phyloP scores from a whole-genome alignment of 2,797 vertebrate genomes.

The Rhynchotus rufescens region DNA sequence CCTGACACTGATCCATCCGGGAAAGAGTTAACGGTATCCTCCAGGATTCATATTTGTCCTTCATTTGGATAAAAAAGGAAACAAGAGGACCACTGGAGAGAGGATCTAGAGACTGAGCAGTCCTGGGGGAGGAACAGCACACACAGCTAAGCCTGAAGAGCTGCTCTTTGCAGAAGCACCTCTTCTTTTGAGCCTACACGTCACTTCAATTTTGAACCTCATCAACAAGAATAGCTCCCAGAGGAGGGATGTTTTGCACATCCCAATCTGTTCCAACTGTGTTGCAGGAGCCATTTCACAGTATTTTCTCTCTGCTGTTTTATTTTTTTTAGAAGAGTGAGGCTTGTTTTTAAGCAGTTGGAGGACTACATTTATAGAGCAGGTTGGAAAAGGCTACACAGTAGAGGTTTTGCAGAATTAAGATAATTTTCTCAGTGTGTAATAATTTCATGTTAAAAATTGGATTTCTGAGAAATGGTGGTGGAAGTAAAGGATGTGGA shows the following conservation, averaged over 20 bases:
- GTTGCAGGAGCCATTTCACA: background rate
- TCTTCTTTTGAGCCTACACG: background rate
- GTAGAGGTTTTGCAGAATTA: background rate
- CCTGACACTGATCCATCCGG: background rate
- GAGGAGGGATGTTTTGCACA: background rate
- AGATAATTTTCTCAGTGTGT: background rate
- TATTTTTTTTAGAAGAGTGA: background rate
- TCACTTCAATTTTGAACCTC: conserved; percentile 3
- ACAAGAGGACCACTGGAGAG: background rate
- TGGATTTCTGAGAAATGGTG: conserved; percentile 6
- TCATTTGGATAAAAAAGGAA: background rate
- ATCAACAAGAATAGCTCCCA: background rate
- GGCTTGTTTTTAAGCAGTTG: background rate
- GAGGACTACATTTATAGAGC: background rate
- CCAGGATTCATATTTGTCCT: background rate
- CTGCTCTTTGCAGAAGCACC: background rate
- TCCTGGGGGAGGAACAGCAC: background rate
- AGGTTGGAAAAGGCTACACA: background rate
- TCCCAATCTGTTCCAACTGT: background rate
- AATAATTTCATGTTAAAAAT: conserved; percentile 13
- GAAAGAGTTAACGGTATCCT: background rate
- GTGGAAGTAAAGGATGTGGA: background rate
- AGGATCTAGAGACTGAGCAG: background rate
- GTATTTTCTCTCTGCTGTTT: background rate
- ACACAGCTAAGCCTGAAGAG: background rate